These are phyloP conservation scores for Coelopa frigida DNA, from an alignment of 1,140 invertebrate genomes.

Conservation along the genomic window DNA sequence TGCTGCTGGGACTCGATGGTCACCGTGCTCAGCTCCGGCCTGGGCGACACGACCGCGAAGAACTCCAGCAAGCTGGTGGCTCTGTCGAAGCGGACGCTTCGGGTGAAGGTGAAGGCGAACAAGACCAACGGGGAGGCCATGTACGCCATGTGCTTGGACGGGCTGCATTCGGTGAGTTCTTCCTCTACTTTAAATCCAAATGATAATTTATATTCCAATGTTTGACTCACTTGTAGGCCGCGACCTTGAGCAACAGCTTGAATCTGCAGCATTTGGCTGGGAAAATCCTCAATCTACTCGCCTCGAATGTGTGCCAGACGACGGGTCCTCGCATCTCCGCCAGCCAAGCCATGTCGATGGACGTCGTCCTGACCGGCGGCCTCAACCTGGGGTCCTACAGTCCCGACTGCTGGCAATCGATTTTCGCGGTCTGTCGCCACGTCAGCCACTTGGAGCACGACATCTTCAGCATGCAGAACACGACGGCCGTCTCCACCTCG, in stretches of 20 bases:
- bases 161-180: slow-evolving; percentile 69
- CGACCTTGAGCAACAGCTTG: slow-evolving; percentile 64
- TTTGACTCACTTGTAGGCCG: slow-evolving; percentile 49
- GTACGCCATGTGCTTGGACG: slow-evolving; percentile 79
- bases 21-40: slow-evolving; percentile 72
- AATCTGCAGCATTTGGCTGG: slow-evolving; percentile 63
- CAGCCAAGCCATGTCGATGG: slow-evolving; percentile 83
- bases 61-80: slow-evolving; percentile 48
- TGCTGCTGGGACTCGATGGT: slow-evolving; percentile 88
- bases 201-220: neutral
- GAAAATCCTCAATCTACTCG: slow-evolving; percentile 40
- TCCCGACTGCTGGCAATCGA: slow-evolving; percentile 86
- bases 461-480: slow-evolving; percentile 65
- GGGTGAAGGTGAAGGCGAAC: slow-evolving; percentile 49
- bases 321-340: slow-evolving; percentile 67
- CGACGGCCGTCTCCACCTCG: slow-evolving; percentile 40
- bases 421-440: slow-evolving; percentile 85
- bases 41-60: slow-evolving; percentile 52
- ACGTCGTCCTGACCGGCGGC: slow-evolving; percentile 67
- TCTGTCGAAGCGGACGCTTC: slow-evolving; percentile 50
- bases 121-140: slow-evolving; percentile 59
- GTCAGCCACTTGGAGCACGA: slow-evolving; percentile 83
- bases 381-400: slow-evolving; percentile 86
- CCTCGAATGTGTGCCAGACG: slow-evolving; percentile 42
- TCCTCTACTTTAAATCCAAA: neutral